Conservation (phyloP, 2,113 vertebrate genomes). For the Theristicus caerulescens region DNA sequence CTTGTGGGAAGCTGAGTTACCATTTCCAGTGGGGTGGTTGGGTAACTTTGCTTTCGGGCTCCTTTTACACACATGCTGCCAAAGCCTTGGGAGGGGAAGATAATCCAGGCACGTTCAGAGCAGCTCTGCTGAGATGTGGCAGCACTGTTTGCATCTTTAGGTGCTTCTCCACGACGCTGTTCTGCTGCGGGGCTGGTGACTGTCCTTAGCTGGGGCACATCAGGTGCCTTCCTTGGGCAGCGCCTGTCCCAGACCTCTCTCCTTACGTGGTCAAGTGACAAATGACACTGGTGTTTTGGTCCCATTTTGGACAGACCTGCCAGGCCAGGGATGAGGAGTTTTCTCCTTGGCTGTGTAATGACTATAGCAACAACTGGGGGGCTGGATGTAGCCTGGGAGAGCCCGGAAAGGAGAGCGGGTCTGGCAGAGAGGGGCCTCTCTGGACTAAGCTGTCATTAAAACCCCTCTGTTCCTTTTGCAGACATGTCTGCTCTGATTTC, state of each 20-base stretch:
- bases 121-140: background rate
- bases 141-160: background rate
- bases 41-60: background rate
- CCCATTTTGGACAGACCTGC: accelerated
- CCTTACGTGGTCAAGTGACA: accelerated
- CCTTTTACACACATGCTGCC: background rate
- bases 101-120: background rate
- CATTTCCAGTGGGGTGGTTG: background rate
- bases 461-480: slow-evolving; percentile 70
- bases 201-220: background rate
- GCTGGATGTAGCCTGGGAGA: background rate
- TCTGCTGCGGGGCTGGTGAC: background rate
- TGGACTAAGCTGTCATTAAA: background rate
- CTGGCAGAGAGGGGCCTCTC: background rate
- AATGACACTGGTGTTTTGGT: background rate
- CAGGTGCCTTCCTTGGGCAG: background rate
- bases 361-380: background rate
- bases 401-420: background rate
- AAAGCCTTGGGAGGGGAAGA: background rate
- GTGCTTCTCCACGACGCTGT: background rate
- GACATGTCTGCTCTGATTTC: slow-evolving; percentile 99
- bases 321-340: background rate
- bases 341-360: background rate
- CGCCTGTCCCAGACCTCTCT: background rate
- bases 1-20: background rate